Conservation (phyloP, 2,113 vertebrate species). For the Colossoma macropomum region DNA sequence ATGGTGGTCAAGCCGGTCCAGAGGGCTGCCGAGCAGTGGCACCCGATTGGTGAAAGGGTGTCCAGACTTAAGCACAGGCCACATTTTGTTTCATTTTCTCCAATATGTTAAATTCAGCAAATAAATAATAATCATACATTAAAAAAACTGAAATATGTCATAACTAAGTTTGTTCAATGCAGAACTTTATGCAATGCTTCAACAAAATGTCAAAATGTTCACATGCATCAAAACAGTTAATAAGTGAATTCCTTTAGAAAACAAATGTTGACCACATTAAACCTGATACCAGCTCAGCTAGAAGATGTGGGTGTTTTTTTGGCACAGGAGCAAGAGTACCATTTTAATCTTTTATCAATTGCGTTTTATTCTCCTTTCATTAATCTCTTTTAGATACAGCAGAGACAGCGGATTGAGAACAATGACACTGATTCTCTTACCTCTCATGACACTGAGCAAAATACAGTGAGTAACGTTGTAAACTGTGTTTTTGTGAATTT, state of each 20-base stretch:
- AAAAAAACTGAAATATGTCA: no score
- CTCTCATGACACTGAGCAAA: constrained; percentile 26
- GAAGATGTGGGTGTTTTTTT: neutral
- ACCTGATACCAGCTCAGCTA: neutral
- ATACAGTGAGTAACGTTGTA: constrained; percentile 24
- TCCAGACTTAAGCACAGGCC: no score
- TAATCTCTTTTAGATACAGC: constrained; percentile 21
- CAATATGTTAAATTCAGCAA: no score
- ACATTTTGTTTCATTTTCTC: no score
- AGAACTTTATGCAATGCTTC: no score
- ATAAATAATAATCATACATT: no score
- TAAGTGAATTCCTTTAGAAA: neutral
- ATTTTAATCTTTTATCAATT: neutral
- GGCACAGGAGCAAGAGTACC: neutral
- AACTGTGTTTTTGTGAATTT: neutral
- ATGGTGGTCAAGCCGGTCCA: no score
- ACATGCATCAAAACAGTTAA: no score
- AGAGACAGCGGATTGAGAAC: constrained; percentile 7
- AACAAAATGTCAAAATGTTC: no score
- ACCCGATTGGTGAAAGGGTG: no score
- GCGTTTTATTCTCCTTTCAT: neutral
- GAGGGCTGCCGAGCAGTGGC: no score
- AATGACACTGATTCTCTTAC: constrained; percentile 18
- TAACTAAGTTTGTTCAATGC: no score
- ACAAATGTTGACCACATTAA: neutral